Evolutionary conservation across 2,113 vertebrate species (phyloP), one percentile per base, ranked within the genome.

Genomic region (Apteryx owenii): DNA sequence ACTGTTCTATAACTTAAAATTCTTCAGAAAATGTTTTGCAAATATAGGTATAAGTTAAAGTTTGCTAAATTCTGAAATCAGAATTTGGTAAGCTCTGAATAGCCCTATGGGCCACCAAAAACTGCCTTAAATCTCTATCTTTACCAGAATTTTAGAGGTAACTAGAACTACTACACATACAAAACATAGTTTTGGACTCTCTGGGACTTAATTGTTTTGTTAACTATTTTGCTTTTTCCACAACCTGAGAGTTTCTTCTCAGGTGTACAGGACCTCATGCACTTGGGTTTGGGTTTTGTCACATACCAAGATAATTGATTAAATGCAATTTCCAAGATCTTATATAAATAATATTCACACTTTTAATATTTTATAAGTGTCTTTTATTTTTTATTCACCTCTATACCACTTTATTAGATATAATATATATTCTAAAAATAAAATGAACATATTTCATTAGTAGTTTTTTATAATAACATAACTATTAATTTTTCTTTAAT

Each of bases 61-160:
- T 58, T 79, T 10, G 25, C n/a, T 71, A 42, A 58, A 84, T 70
- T 77, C 22, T 53, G 42, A 68, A 81, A 46, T 5, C 23, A 72
- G 81, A 81, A 42, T 75, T 21, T 88, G 31, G 40, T 73, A 19
- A 33, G 8, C 36, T 85, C 23, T 46, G 14, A 78, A 60, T 48
- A 21, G 26, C 31, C 0, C 26, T 11, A 0, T 65, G 23, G 44
- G 0, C 26, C 19, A 38, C 19, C 6, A 8, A 76, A 51, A 40
- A 56, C 15, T 70, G 23, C 8, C 5, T n/a, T 71, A 73, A 48
- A 51, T 48, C 3, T 62, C 26, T 66, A 19, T 29, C 12, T 0
- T 0, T 51, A 26, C 2, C 22, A 5, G n/a, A 82, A 75, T 82
- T 75, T 89, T 36, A 69, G 54, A 16, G 5, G 8, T 31, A 70